These are phyloP conservation scores for Drosophila albomicans DNA, from an alignment of 1,140 invertebrate species.

Conservation along the genomic window DNA sequence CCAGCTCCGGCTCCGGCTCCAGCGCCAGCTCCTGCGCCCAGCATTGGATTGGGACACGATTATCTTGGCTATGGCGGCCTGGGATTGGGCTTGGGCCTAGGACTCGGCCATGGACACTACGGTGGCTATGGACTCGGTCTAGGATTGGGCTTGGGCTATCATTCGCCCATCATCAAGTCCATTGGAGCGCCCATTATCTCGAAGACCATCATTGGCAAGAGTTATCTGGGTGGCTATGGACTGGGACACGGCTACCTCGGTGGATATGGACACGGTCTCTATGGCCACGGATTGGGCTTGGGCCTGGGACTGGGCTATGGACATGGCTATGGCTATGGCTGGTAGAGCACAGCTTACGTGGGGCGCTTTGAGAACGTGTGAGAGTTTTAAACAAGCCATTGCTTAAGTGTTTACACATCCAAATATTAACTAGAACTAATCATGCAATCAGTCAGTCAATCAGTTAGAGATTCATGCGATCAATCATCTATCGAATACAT, in stretches of 20 bases:
- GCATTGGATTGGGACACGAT: constrained; percentile 67
- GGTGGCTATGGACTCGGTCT: constrained; percentile 54
- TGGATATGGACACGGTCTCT: constrained; percentile 70
- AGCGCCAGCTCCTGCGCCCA: constrained; percentile 52
- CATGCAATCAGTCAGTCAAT: constrained; percentile 34
- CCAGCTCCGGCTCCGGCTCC: constrained; percentile 56
- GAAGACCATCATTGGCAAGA: constrained; percentile 81
- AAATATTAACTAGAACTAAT: constrained; percentile 16
- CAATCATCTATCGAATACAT: constrained; percentile 27
- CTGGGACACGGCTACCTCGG: constrained; percentile 67
- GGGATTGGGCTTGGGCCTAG: constrained; percentile 47
- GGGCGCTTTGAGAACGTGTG: constrained; percentile 47
- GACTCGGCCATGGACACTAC: constrained; percentile 48
- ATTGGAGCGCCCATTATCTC: constrained; percentile 63
- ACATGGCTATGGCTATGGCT: constrained; percentile 52
- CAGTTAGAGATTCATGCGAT: constrained; percentile 32
- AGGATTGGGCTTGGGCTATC: constrained; percentile 62
- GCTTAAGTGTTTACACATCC: background rate
- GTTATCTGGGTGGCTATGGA: constrained; percentile 66
- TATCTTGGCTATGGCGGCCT: constrained; percentile 62
- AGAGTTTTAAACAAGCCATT: constrained; percentile 58
- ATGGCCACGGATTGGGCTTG: constrained; percentile 63
- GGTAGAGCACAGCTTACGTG: constrained; percentile 34
- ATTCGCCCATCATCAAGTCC: constrained; percentile 58
- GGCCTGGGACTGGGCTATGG: constrained; percentile 71